Evolutionary conservation across 92 coral and sea anemone genomes (phyloP), one percentile per base, ranked within the genome.

Genomic region (Micromussa lordhowensis): DNA sequence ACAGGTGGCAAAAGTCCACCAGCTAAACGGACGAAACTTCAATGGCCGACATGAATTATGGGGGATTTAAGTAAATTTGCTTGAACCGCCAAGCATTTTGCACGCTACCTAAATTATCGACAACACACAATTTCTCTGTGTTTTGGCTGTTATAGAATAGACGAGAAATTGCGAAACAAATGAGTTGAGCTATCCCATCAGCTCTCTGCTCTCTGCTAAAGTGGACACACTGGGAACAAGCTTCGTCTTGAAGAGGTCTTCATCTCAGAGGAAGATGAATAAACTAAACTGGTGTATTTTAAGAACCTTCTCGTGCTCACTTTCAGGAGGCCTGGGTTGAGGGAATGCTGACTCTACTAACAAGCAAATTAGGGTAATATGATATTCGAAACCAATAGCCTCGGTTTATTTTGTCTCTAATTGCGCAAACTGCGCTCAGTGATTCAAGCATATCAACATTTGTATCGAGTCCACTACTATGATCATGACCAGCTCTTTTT

Each of bases 1-100:
- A 40, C 88, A 84, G 88, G 88, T 84, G 88, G 88, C 44, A 57
- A 11, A 3, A 53, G 72, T 58, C 88, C 88, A 84, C 88, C 88
- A 84, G 88, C 40, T 57, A 13, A 29, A 4, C n/a, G 14, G 9
- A 14, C 28, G 12, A 22, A 55, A 31, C 28, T 78, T 4, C 68
- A 30, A 57, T 2, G 69, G 49, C 69, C 82, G 82, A 79, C 28
- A 79, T 54, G 82, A 54, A 79, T 79, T 34, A 15, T 79, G 82
- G 82, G 82, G 26, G 36, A 5, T 31, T 32, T 1, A 4, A 18
- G 44, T 2, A 71, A 49, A 78, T 54, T 29, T 17, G 0, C 6
- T 26, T 26, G 5, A 17, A 26, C 68, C 34, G 44, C 13, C 19
- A 55, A 29, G 78, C 30, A 32, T 0, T 71, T 30, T 12, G 22